Base-by-base conservation (phyloP, 2,113 vertebrate species). In the Platichthys flesus region DNA sequence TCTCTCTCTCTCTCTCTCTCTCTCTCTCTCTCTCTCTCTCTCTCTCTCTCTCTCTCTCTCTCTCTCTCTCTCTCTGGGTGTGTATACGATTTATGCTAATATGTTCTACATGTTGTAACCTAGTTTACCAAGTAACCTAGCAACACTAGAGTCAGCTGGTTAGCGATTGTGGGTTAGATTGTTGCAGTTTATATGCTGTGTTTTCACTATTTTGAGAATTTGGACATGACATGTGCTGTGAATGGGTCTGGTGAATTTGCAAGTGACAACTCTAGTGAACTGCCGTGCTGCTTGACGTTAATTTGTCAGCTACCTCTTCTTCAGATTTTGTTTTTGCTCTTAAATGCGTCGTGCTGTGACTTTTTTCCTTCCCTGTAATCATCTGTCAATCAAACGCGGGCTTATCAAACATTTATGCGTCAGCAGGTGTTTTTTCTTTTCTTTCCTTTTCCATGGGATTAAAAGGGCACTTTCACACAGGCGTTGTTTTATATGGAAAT, bases 91-190 rank as follows among this genome's bases (percentile, higher is more conserved):
- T 84, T 89, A 89, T 91, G 89, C 82, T 90, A 85, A 92, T 88
- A 69, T 61, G 71, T 71, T 88, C 76, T 65, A 87, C 88, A 84
- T 81, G 88, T 91, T 73, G 85, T 92, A 90, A 90, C 81, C 86
- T 89, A 91, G 90, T 91, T 93, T 81, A 90, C 71, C 68, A 84
- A 86, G 91, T 93, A 91, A 89, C 92, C 90, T 93, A 93, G 91
- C 91, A 93, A 93, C 93, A 88, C 84, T 73, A 65, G 67, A 86
- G 75, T 86, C 85, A 87, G 85, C 89, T 88, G 82, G 78, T 85
- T 85, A 74, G 59, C 55, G 60, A 8, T 45, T 64, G 51, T 59
- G 81, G 40, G 45, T 49, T 35, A 56, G 61, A 31, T 5, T 26
- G 42, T 59, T 69, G 68, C 57, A 61, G 47, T 37, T 8, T 21